Percentiles rank a stretch among this genome's conserved stretches.
phyloP scores from a whole-genome alignment of 1,140 invertebrate species.

The Drosophila bocki region DNA sequence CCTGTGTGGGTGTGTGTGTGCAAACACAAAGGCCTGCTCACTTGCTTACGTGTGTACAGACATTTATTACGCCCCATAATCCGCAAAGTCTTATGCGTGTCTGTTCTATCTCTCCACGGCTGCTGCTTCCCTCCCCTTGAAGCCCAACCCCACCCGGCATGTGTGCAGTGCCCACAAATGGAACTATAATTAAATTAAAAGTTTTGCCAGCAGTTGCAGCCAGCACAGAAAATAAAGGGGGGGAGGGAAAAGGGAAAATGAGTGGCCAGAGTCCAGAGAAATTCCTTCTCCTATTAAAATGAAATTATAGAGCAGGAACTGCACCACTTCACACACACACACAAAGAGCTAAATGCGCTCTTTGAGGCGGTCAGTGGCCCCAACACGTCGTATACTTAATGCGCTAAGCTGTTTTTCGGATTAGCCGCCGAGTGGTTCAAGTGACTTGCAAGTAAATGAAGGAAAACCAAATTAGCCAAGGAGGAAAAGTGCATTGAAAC shows the following conservation, averaged over 20 bases:
- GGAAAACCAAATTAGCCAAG: constrained; percentile 3
- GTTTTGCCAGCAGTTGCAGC: constrained; percentile 63
- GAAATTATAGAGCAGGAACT: constrained; percentile 48
- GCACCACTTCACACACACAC: constrained; percentile 15
- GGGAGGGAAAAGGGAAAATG: constrained; percentile 22
- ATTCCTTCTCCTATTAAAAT: constrained; percentile 54
- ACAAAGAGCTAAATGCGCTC: constrained; percentile 27
- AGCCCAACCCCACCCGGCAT: constrained; percentile 17
- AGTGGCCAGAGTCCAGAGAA: constrained; percentile 26
- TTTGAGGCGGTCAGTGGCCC: constrained; percentile 42
- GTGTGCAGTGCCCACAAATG: constrained; percentile 65
- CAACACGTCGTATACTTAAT: constrained; percentile 72
- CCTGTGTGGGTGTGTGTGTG: constrained; percentile 16
- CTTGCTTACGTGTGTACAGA: constrained; percentile 64
- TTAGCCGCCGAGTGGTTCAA: constrained; percentile 56
- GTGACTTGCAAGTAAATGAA: constrained; percentile 20
- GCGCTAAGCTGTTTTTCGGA: constrained; percentile 65
- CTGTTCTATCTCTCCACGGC: constrained; percentile 26
- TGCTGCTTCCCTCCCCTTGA: not conserved
- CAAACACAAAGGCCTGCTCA: constrained; percentile 67
- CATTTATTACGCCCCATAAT: constrained; percentile 79
- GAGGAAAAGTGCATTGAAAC: not conserved
- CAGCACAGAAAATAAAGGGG: constrained; percentile 7
- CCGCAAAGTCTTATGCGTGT: constrained; percentile 65
- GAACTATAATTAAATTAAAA: constrained; percentile 84